phyloP scores from a whole-genome alignment of 2,888 invertebrate genomes.

The Drosophila recens region DNA sequence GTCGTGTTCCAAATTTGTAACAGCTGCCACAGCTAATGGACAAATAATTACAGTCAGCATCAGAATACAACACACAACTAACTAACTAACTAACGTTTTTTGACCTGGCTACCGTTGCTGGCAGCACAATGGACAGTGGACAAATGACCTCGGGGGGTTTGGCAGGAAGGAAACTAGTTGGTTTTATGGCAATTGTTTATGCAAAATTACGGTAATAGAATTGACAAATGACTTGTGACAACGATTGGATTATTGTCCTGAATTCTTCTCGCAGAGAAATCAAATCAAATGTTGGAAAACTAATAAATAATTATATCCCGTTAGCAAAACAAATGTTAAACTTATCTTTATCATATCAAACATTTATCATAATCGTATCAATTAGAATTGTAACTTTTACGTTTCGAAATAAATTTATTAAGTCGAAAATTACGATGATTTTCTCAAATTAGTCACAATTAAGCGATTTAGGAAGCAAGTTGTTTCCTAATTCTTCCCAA shows the following conservation, averaged over 20 bases:
- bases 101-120: conserved; percentile 38
- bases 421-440: no score
- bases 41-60: conserved; percentile 69
- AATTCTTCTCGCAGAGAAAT: neutral
- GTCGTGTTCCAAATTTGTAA: conserved; percentile 71
- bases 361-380: no score
- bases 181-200: conserved; percentile 68
- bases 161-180: conserved; percentile 28
- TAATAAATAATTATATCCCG: neutral
- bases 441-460: no score
- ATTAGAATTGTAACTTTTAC: neutral
- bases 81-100: conserved; percentile 47
- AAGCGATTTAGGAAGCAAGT: no score
- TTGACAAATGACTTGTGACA: conserved; percentile 36
- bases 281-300: neutral
- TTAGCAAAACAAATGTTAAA: neutral
- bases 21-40: conserved; percentile 68
- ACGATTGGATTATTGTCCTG: conserved; percentile 3
- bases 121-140: conserved; percentile 36
- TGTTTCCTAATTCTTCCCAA: no score
- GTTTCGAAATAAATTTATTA: neutral
- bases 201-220: conserved; percentile 50
- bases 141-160: conserved; percentile 22
- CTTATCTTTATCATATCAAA: neutral
- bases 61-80: conserved; percentile 18